Evolutionary conservation across 2,888 invertebrate species (phyloP).

Genomic region (Macaria liturata): DNA sequence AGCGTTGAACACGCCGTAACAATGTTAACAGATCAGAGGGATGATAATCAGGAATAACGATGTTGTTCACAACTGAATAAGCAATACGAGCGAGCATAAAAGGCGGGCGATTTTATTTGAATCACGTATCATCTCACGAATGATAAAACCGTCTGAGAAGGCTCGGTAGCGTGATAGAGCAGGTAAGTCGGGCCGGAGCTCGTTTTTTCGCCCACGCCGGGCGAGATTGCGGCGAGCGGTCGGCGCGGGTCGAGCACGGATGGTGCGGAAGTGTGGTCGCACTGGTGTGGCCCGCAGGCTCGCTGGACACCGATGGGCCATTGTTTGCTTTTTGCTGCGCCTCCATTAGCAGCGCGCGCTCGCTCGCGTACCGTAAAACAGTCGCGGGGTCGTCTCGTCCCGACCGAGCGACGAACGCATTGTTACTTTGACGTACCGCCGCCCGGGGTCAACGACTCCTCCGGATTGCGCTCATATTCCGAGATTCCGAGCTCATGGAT

Average conservation of each 20-base stretch:
- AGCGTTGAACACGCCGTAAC: constrained; percentile 41
- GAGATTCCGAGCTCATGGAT: constrained; percentile 51
- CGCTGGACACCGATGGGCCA: constrained; percentile 17
- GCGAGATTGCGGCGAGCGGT: constrained; percentile 16
- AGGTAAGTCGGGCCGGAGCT: constrained; percentile 32
- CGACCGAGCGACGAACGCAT: constrained; percentile 63
- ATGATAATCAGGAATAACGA: constrained; percentile 15
- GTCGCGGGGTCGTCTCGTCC: constrained; percentile 46
- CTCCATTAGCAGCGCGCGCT: constrained; percentile 30
- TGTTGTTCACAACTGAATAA: neutral
- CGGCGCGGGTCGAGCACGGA: neutral
- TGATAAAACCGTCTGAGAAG: neutral
- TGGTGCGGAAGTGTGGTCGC: constrained; percentile 11
- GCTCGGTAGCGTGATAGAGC: constrained; percentile 36
- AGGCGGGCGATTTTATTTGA: neutral
- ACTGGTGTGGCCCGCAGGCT: constrained; percentile 8
- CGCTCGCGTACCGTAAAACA: constrained; percentile 39
- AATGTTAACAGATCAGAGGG: constrained; percentile 14
- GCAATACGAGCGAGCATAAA: too few species aligned
- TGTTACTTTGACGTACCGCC: constrained; percentile 78
- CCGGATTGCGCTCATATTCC: constrained; percentile 76
- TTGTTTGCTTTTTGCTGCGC: constrained; percentile 32
- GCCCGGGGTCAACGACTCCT: constrained; percentile 74
- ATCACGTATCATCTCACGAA: constrained; percentile 1
- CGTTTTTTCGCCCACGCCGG: constrained; percentile 15